Evolutionary conservation across 2,888 invertebrate genomes (phyloP), one percentile per base, ranked within the genome.

Genomic region (Mythimna lalbum): DNA sequence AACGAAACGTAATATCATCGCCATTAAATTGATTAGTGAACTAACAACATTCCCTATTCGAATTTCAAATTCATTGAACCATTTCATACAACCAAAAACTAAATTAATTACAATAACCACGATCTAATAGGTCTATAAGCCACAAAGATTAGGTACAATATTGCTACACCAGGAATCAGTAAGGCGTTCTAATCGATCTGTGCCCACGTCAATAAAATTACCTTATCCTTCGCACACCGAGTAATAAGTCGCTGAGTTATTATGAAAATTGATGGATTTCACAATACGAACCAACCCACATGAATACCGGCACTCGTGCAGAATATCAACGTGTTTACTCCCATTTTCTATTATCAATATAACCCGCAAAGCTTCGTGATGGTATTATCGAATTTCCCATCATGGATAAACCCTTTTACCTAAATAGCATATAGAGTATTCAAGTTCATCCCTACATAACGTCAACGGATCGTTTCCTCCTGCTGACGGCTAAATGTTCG

Each of bases 321-420:
- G 73, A 84, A 88, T 86, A 85, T 83, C 79, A 83, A 81, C 83
- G 78, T 86, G 85, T 89, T 87, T 84, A 88, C 84, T 73, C 62
- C 81, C 83, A 73, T 78, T 81, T 84, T 84, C 85, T 86, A 90
- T 90, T 90, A 89, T 89, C 89, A 91, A 90, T 89, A 90, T 81
- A 88, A 81, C 87, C 87, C 86, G 85, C 86, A 88, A 86, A 86
- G 83, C 85, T 84, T 80, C 84, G 86, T 88, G 89, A 88, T 89
- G 86, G 89, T 83, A 89, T 90, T 91, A 93, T 93, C 92, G 87
- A 88, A 88, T 87, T 89, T 88, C 88, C 89, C 85, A 90, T 91
- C 90, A 86, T 83, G 90, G 91, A 92, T 94, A 93, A 93, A 93
- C 93, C 93, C 93, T 93, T 94, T 93, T 90, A 92, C 90, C 90